Conservation (phyloP, 2,888 invertebrate genomes). For the Dioctria rufipes region DNA sequence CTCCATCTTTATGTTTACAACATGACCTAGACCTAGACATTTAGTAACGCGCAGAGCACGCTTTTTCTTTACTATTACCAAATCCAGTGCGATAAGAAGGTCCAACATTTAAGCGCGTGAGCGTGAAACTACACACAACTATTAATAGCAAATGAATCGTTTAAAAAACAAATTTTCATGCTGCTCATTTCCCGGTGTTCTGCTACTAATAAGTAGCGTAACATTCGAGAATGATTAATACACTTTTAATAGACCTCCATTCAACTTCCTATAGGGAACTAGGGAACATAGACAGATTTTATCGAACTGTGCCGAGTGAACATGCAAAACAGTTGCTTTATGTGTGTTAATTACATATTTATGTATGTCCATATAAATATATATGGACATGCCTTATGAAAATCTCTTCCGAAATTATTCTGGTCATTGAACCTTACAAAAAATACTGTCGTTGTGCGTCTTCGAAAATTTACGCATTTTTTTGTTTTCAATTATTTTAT, state of each 20-base stretch:
- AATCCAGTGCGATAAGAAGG: background rate
- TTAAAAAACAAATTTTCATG: background rate
- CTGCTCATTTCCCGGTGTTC: background rate
- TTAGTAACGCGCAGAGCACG: background rate
- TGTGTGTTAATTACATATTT: background rate
- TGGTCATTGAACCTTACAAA: slow-evolving; percentile 35
- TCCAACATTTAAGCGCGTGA: background rate
- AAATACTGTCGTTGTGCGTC: slow-evolving; percentile 18
- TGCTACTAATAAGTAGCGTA: no score
- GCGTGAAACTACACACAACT: background rate
- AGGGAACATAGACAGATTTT: slow-evolving; percentile 1
- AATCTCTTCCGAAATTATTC: slow-evolving; percentile 52
- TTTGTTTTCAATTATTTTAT: no score
- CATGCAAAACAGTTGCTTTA: slow-evolving; percentile 36
- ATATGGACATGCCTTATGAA: slow-evolving; percentile 18
- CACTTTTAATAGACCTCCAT: slow-evolving; percentile 19
- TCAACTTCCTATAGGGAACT: background rate
- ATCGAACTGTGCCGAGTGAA: slow-evolving; percentile 10
- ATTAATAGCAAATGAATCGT: slow-evolving; percentile 15
- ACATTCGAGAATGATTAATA: slow-evolving; percentile 1
- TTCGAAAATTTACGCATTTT: background rate
- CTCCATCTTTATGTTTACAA: no score
- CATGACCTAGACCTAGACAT: slow-evolving; percentile 1
- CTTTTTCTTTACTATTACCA: background rate
- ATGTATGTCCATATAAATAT: background rate